Evolutionary conservation across 2,888 invertebrate genomes (phyloP), one percentile per base, ranked within the genome.

Genomic region (Anarsia innoxiella): DNA sequence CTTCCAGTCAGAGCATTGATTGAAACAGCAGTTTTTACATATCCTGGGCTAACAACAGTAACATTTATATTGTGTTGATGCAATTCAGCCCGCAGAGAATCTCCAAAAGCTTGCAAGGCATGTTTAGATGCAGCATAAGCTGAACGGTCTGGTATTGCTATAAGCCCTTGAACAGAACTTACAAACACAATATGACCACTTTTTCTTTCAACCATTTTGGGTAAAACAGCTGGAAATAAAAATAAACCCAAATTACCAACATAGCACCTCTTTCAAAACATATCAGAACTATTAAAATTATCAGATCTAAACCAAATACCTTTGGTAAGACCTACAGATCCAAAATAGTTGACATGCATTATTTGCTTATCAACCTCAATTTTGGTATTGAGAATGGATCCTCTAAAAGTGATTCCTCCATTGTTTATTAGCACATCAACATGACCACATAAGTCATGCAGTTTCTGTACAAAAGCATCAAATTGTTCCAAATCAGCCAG

Each of bases 321-420:
- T 91, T 96, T 96, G 1, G 96, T 95, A 14, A 99, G 76, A 23
- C 93, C 93, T 37, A 97, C 90, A 47, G 96, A 89, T 10, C 97
- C 97, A 82, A 99, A 96, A 73, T 95, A 99, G 84, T 99, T 99
- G 4, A 96, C 91, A 23, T 89, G 79, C 97, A 99, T 97, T 28
- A 98, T 87, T 79, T 91, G 90, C 42, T 91, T 86, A 70, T 96
- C 93, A 6, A 97, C 94, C 63, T 94, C 92, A 25, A 94, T 71
- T 27, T 88, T 86, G 0, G 97, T 95, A 30, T 91, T 86, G 12
- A 90, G 52, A 33, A 92, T 89, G 49, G 90, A 88, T 1, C 95
- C 95, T 52, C 97, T 86, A 40, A 91, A 89, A 12, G 93, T 91
- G 36, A 97, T 88, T 0, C 98, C 98, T 26, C 94, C 95, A 87